Evolutionary conservation across 2,797 vertebrate genomes (phyloP).

Genomic region (Cyprinella venusta): DNA sequence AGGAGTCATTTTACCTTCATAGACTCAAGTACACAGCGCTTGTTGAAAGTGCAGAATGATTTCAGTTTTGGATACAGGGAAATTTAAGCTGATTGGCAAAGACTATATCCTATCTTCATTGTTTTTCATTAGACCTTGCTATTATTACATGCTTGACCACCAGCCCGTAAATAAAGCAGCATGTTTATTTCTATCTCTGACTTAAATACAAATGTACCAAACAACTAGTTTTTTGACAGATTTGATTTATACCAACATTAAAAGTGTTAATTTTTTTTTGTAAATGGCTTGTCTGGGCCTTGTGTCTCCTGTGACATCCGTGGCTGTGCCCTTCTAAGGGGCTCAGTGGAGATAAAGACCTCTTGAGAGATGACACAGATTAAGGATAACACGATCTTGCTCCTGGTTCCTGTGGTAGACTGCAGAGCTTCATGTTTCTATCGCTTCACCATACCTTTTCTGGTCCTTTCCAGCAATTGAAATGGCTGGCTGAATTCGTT

Average conservation of each 20-base stretch:
- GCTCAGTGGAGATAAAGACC: constrained; percentile 52
- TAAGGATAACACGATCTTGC: constrained; percentile 32
- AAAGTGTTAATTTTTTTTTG: neutral
- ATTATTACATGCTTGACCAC: neutral
- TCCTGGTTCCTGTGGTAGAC: constrained; percentile 35
- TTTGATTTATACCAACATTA: constrained; percentile 20
- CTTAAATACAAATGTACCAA: neutral
- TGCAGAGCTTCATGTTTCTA: constrained; percentile 10
- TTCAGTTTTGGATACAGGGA: neutral
- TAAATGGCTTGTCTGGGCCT: constrained; percentile 28
- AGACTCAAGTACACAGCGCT: neutral
- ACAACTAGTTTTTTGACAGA: neutral
- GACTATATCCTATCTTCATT: neutral
- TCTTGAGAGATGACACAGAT: constrained; percentile 49
- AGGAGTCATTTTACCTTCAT: neutral
- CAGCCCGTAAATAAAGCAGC: neutral
- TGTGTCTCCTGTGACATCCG: constrained; percentile 37
- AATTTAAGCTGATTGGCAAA: neutral
- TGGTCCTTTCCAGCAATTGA: constrained; percentile 49
- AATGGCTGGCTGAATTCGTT: constrained; percentile 57
- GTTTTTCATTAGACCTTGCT: constrained; percentile 16
- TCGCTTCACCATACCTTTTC: constrained; percentile 33
- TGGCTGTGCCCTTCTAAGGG: constrained; percentile 33
- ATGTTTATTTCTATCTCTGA: neutral
- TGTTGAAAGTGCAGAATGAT: neutral